phyloP scores from a whole-genome alignment of 2,113 vertebrate species.

The Formicarius rufipectus region DNA sequence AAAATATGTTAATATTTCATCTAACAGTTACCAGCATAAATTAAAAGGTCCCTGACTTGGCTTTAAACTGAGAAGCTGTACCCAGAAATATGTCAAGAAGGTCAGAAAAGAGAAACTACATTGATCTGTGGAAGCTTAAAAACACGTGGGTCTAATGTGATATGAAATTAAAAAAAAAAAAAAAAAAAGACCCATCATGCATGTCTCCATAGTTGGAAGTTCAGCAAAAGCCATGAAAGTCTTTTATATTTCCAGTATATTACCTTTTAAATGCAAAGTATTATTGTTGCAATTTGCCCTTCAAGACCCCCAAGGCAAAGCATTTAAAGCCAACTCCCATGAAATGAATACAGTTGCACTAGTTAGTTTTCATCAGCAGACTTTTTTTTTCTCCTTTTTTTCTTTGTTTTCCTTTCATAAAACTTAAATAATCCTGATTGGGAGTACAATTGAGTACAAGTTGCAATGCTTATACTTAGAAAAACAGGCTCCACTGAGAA shows the following conservation, averaged over 20 bases:
- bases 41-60: background rate
- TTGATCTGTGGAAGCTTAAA: background rate
- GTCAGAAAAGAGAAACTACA: background rate
- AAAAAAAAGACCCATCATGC: background rate
- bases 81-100: background rate
- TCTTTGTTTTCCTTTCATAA: background rate
- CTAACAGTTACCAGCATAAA: background rate
- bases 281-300: background rate
- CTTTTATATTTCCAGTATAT: background rate
- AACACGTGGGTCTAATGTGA: background rate
- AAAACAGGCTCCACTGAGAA: background rate
- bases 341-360: background rate
- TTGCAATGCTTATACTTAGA: background rate
- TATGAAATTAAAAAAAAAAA: background rate
- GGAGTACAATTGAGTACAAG: background rate
- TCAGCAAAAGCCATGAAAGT: background rate
- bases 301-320: rapidly evolving
- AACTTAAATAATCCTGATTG: background rate
- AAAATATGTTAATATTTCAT: background rate
- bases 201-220: background rate
- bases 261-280: background rate
- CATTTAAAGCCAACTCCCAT: background rate
- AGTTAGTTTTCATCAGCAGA: background rate
- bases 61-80: background rate
- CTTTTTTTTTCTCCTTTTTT: background rate